Base-by-base conservation (phyloP, 2,888 invertebrate species). In the Lycocerus yunnanus region DNA sequence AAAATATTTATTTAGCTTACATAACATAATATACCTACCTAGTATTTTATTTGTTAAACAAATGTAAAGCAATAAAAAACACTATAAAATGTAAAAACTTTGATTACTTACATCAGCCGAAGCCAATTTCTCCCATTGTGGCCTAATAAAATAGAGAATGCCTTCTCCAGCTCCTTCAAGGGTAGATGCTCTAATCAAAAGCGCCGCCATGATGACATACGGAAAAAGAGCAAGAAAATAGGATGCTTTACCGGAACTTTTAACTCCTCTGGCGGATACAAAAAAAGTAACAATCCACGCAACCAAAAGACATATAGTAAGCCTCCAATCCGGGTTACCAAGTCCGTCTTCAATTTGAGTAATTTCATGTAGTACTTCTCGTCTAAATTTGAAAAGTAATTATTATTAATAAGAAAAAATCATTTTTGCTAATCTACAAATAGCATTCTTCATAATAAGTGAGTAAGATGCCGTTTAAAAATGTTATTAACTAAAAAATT, bases 181-280 rank as follows among this genome's bases (percentile, higher is more conserved):
- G 0, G 91, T 91, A 0, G 88, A 88, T 0, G 92, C 91, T 75
- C 92, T 90, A 69, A 95, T 90, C 14, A 96, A 89, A 66, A 96
- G 87, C 27, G 92, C 91, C 73, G 95, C 87, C 86, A 96, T 90
- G 68, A 96, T 92, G 4, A 94, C 89, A 82, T 95, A 95, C 0
- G 96, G 96, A 85, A 95, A 95, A 1, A 96, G 85, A 0, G 97
- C 97, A n/a, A 97, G 92, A 86, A 97, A 95, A 86, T 97, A 97
- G 0, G 97, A 92, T 0, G 93, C 93, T 86, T 94, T 95, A 65
- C 95, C 95, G 0, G 94, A 92, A 82, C 93, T 93, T 85, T 93
- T 92, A 0, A 95, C 93, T 8, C 94, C 94, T 77, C 90, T 91
- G 14, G 92, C 89, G 65, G 94, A 91, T 69, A 94, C 92, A 8